Percentiles rank a stretch among this genome's conserved stretches.
Conservation (phyloP, 2,113 vertebrate genomes). For the Cercocebus atys region DNA sequence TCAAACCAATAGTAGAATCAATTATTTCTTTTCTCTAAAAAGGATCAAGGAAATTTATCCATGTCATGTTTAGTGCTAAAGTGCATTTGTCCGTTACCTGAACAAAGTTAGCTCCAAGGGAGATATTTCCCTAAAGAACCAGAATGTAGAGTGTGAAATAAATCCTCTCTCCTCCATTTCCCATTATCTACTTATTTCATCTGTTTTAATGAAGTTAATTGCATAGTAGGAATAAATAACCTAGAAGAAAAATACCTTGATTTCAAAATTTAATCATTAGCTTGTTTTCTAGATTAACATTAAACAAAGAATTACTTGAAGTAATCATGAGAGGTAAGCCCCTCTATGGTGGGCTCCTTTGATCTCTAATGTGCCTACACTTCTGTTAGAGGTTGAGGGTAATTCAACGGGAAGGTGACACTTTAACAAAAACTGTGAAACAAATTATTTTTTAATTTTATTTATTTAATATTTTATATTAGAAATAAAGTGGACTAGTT, state of each 20-base stretch:
- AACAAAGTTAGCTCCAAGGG: background rate
- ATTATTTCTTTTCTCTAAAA: constrained; percentile 11
- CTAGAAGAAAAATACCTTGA: background rate
- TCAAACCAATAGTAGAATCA: background rate
- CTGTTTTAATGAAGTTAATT: background rate
- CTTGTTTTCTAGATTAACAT: background rate
- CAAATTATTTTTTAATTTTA: background rate
- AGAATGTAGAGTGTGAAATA: background rate
- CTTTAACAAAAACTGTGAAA: background rate
- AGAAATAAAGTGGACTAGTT: background rate
- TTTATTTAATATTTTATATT: background rate
- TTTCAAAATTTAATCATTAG: background rate
- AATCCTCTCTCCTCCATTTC: background rate
- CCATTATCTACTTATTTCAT: background rate
- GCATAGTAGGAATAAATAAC: background rate
- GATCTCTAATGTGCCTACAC: background rate
- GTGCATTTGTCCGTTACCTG: background rate
- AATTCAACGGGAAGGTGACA: background rate
- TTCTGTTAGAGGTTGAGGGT: background rate
- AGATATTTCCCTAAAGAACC: background rate
- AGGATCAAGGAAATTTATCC: background rate
- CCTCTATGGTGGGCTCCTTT: background rate
- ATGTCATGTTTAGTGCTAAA: background rate
- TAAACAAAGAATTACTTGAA: constrained; percentile 4
- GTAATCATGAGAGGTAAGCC: background rate